Evolutionary conservation across 2,888 invertebrate genomes (phyloP), one percentile per base, ranked within the genome.

Genomic region (Agriopis marginaria): DNA sequence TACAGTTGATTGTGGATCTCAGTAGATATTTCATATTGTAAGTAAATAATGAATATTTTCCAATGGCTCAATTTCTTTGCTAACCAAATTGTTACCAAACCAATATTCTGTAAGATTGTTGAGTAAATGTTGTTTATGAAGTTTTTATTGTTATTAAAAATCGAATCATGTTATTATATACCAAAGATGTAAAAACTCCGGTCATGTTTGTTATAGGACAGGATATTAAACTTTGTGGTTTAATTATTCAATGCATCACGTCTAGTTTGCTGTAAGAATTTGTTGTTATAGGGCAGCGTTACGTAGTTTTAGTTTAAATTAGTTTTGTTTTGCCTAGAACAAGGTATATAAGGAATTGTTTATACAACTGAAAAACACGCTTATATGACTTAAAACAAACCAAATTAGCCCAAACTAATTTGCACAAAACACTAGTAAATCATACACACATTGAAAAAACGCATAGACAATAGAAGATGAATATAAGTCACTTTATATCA

Each of bases 1-100:
- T 91, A 89, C 91, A 92, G 86, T 86, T 92, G 93, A 92, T 92
- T 94, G 93, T 92, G 89, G 92, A 93, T 93, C 93, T 93, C 93
- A 93, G 85, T 91, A 91, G 89, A 77, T 86, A 86, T 80, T 82
- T 86, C 86, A 86, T 88, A 86, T 85, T 81, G 77, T 90, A 89
- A 90, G 89, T 88, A 79, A 83, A 80, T 88, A 90, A 88, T 88
- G 78, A 83, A 81, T 80, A 75, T 79, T 86, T 86, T 75, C 85
- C 86, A 84, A 83, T 82, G 81, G 89, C 90, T 90, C 89, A 90
- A 89, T 81, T 82, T n/a, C n/a, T 77, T 79, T 80, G 66, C 75
- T 62, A 68, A 67, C 81, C 72, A 63, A 77, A 77, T 72, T 77
- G 74, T 79, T 80, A 76, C 76, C 77, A 75, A 89, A 89, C 86